A percentile compares a stretch with the other conserved stretches of the same genome.
Evolutionary conservation across 2,888 invertebrate species (phyloP).

Genomic region (Apamea sordens): DNA sequence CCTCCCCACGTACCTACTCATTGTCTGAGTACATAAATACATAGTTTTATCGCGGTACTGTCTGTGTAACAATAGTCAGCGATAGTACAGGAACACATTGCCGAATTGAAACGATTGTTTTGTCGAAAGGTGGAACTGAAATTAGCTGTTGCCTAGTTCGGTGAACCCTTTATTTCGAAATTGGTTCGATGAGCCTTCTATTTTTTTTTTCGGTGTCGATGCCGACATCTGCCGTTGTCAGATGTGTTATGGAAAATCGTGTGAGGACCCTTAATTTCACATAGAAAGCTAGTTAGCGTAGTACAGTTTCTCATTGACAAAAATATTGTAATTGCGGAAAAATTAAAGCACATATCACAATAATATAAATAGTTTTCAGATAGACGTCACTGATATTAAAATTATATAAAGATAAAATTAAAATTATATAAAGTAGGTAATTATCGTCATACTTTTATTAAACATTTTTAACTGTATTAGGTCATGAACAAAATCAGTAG

Average conservation of each 20-base stretch:
- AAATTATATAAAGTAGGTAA: background rate
- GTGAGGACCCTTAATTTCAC: background rate
- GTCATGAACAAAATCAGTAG: background rate
- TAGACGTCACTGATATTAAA: background rate
- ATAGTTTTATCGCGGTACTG: conserved; percentile 43
- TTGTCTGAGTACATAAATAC: conserved; percentile 47
- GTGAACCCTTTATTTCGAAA: background rate
- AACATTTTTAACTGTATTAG: no score
- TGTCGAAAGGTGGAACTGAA: conserved; percentile 21
- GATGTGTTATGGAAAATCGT: background rate
- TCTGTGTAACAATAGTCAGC: conserved; percentile 15
- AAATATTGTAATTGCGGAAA: background rate
- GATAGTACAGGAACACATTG: conserved; percentile 16
- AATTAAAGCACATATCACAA: background rate
- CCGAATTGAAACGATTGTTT: conserved; percentile 8
- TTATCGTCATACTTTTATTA: background rate
- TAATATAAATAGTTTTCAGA: background rate
- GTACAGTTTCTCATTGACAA: background rate
- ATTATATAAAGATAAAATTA: background rate
- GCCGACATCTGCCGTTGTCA: background rate
- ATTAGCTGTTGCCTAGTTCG: conserved; percentile 2
- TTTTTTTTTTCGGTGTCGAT: background rate
- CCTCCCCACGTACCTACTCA: conserved; percentile 43
- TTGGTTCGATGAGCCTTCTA: background rate
- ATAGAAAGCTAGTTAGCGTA: background rate